Base-by-base conservation (phyloP, 2,888 invertebrate genomes). In the Nemapogon koenigi region DNA sequence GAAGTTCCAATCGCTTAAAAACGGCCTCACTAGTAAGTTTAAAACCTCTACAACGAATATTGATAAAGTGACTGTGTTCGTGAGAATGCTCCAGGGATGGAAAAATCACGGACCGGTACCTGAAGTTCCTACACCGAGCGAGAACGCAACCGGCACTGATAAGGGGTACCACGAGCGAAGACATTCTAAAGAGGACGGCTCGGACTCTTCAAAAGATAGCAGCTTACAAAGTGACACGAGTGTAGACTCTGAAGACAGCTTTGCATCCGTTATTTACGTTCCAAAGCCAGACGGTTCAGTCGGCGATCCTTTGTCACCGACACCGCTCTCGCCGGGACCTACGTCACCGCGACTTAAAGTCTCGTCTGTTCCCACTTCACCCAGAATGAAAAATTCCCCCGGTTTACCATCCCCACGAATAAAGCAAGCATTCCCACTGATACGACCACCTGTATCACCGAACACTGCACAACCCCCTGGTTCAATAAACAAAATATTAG, bases 151-250 rank as follows among this genome's bases (percentile, higher is more conserved):
- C 30, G 59, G 53, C 40, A 65, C 47, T 49, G 78, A 80, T 29
- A 81, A 81, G 52, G 56, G 52, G 41, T 66, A 60, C 42, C 71
- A 67, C 46, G 91, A 90, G 55, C 76, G 94, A 40, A 82, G 92
- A 37, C 86, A 88, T 52, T 93, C 93, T 0, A 85, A 87, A 46
- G 94, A 94, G 64, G 93, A 93, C 51, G 93, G 93, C 10, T 94
- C 94, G 0, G 91, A 91, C 58, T 91, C 91, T 4, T 91, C 91
- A 2, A 91, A 91, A 67, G 91, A 91, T 51, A 90, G 92, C 59
- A 94, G 94, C 59, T 81, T 94, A 41, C 94, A 94, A 67, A 94
- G 94, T 62, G 95, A 95, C 58, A 94, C 94, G 1, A 94, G 94
- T 68, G 91, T 94, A 22, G 95, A 95, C 62, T 93, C 93, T 1